Evolutionary conservation across 2,113 vertebrate genomes (phyloP).

Genomic region (Equus quagga): DNA sequence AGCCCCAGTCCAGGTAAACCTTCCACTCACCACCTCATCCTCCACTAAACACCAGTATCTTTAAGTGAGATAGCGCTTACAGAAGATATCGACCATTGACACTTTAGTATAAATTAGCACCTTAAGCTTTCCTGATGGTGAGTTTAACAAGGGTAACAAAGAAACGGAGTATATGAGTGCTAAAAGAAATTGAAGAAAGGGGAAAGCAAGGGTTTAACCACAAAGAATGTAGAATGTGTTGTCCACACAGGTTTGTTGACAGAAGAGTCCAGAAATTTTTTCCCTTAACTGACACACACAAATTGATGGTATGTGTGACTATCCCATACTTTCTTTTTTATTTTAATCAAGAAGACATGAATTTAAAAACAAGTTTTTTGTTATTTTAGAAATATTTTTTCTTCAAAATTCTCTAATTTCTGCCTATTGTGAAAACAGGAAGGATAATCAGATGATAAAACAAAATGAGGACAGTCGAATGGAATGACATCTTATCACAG

Average conservation of each 20-base stretch:
- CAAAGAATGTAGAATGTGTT: background rate
- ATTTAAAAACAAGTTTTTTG: background rate
- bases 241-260: background rate
- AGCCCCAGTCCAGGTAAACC: background rate
- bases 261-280: background rate
- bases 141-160: background rate
- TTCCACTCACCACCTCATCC: background rate
- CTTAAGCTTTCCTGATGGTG: background rate
- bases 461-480: background rate
- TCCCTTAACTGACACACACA: background rate
- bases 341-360: background rate
- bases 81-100: background rate
- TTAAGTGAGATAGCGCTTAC: background rate
- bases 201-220: background rate
- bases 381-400: background rate
- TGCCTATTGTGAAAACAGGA: background rate
- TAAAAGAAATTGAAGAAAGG: background rate
- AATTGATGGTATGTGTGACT: background rate
- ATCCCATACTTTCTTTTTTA: background rate
- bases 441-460: background rate
- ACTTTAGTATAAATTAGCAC: background rate
- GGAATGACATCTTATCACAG: conserved; percentile 43
- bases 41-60: background rate
- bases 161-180: background rate
- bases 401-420: background rate